These are phyloP conservation scores for Smutsia temminckii DNA, from an alignment of 2,797 vertebrate genomes.

Conservation along the genomic window DNA sequence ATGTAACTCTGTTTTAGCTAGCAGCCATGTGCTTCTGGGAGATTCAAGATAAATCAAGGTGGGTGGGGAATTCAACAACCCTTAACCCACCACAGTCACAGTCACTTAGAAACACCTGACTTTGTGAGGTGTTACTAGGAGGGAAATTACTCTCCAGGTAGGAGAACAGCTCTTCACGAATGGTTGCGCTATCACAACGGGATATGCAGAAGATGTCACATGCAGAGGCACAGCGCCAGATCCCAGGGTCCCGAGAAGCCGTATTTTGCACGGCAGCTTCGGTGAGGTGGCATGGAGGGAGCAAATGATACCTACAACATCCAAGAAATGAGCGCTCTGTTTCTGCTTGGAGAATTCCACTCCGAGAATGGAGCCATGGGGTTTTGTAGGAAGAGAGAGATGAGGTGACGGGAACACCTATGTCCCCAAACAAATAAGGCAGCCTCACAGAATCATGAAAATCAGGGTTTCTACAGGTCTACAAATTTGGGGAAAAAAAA, in stretches of 20 bases:
- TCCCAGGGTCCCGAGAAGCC: background rate
- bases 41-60: constrained; percentile 23
- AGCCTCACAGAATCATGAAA: background rate
- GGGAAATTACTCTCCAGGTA: constrained; percentile 48
- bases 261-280: background rate
- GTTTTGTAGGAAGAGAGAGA: background rate
- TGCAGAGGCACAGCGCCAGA: background rate
- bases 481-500: background rate
- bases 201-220: background rate
- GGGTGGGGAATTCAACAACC: background rate
- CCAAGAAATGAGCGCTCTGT: background rate
- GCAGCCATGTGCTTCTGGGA: background rate
- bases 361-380: background rate
- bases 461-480: background rate
- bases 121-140: constrained; percentile 20
- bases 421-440: background rate
- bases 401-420: background rate
- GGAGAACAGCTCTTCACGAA: background rate
- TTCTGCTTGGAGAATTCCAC: background rate
- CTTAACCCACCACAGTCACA: background rate
- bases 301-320: background rate
- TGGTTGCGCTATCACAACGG: constrained; percentile 13
- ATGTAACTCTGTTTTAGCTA: background rate
- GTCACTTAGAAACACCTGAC: background rate
- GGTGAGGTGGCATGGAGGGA: background rate